Evolutionary conservation across 2,888 invertebrate genomes (phyloP).

Genomic region (Ochropleura plecta): DNA sequence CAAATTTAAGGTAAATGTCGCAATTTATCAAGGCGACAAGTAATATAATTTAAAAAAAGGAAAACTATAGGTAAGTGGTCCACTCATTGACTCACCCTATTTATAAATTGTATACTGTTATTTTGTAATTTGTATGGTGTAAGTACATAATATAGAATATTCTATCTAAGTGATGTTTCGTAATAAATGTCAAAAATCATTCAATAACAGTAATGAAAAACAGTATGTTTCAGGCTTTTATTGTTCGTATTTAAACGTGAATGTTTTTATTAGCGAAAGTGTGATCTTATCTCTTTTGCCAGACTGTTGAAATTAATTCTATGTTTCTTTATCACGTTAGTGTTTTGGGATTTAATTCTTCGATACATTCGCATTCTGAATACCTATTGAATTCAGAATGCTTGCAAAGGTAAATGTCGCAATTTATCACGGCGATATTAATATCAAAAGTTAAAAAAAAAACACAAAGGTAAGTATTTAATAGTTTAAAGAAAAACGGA

Average conservation of each 20-base stretch:
- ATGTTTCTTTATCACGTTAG: not conserved
- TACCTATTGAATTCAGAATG: not conserved
- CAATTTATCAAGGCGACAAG: no score
- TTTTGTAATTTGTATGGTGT: no score
- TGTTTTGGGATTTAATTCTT: not conserved
- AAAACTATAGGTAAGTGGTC: no score
- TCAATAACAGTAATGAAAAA: constrained; percentile 11
- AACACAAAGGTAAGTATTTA: not conserved
- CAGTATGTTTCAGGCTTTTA: not conserved
- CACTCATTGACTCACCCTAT: no score
- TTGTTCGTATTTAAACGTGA: not conserved
- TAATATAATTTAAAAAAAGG: no score
- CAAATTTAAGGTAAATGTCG: no score
- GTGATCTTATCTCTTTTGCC: not conserved
- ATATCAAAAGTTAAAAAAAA: not conserved
- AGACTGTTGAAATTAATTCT: not conserved
- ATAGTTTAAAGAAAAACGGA: not conserved
- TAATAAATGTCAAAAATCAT: constrained; percentile 8
- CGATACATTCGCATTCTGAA: no score
- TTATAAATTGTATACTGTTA: no score
- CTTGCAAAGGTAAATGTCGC: not conserved
- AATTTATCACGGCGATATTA: not conserved
- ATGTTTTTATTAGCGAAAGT: constrained; percentile 6
- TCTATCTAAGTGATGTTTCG: no score
- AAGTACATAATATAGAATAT: no score